These are phyloP conservation scores for Pygocentrus nattereri DNA, from an alignment of 2,797 vertebrate species.

Conservation along the genomic window DNA sequence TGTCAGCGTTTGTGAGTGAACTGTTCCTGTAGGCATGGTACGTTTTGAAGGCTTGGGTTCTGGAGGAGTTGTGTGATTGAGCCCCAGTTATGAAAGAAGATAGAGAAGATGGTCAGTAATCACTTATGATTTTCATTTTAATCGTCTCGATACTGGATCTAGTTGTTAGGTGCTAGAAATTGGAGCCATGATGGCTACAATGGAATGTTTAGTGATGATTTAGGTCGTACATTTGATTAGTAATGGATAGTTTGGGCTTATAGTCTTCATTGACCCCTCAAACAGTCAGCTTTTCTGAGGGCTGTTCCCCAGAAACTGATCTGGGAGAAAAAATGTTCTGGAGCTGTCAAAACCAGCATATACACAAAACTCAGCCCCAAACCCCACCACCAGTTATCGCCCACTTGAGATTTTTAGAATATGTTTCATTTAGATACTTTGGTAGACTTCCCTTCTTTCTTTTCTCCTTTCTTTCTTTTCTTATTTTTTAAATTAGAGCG, in stretches of 20 bases:
- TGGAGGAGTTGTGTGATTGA: not conserved
- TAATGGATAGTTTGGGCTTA: constrained; percentile 19
- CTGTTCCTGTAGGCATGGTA: not conserved
- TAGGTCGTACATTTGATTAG: constrained; percentile 31
- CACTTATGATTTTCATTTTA: not conserved
- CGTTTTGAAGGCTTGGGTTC: not conserved
- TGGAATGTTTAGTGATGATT: constrained; percentile 47
- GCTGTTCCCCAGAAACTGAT: constrained; percentile 9
- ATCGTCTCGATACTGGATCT: not conserved
- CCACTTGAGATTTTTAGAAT: constrained; percentile 44
- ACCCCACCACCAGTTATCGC: constrained; percentile 7
- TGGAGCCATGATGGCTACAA: constrained; percentile 41
- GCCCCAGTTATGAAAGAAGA: not conserved
- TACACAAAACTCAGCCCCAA: constrained; percentile 19
- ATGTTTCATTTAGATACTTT: constrained; percentile 38
- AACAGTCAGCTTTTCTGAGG: not conserved
- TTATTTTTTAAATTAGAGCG: constrained; percentile 32
- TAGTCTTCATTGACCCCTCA: not conserved
- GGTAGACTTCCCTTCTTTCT: constrained; percentile 14
- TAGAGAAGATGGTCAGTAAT: not conserved
- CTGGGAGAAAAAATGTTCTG: not conserved
- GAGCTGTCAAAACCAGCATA: constrained; percentile 34
- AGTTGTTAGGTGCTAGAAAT: constrained; percentile 18
- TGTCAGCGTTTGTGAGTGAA: not conserved
- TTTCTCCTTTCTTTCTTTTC: not conserved